phyloP scores from a whole-genome alignment of 2,888 invertebrate species.

The Tetanocera ferruginea region DNA sequence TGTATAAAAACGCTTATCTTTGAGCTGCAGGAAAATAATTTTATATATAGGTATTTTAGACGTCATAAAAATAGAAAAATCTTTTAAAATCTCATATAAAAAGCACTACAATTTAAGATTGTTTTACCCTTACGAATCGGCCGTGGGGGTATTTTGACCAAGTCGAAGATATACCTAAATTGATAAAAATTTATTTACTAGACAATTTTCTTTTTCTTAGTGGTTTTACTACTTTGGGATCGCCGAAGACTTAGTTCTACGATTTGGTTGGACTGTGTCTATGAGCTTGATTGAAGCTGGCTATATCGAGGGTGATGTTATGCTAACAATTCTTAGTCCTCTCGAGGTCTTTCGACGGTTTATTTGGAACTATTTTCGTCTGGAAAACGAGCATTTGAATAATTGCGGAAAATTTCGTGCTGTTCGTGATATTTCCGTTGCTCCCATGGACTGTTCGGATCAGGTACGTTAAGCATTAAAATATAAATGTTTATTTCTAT shows the following conservation, averaged over 20 bases:
- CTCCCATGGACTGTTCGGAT: conserved; percentile 82
- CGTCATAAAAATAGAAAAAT: no score
- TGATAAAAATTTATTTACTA: no score
- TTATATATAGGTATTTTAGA: no score
- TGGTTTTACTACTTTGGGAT: conserved; percentile 88
- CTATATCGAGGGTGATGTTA: conserved; percentile 76
- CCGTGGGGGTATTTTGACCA: no score
- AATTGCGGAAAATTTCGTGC: conserved; percentile 92
- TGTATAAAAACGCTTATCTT: no score
- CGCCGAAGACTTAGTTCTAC: conserved; percentile 81
- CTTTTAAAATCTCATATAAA: no score
- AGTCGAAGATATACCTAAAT: no score
- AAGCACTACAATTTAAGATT: no score
- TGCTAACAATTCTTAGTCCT: conserved; percentile 77
- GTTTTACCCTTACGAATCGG: no score
- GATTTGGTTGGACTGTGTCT: conserved; percentile 84
- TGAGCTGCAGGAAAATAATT: no score
- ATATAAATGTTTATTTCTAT: background rate
- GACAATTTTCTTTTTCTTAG: no score
- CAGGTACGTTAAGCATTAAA: conserved; percentile 70
- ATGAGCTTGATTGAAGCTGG: conserved; percentile 78
- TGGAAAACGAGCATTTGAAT: conserved; percentile 91
- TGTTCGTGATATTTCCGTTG: conserved; percentile 86
- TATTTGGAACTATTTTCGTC: conserved; percentile 90
- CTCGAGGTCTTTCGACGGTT: conserved; percentile 82